Evolutionary conservation across 2,113 vertebrate genomes (phyloP).

Genomic region (Percopsis transmontana): DNA sequence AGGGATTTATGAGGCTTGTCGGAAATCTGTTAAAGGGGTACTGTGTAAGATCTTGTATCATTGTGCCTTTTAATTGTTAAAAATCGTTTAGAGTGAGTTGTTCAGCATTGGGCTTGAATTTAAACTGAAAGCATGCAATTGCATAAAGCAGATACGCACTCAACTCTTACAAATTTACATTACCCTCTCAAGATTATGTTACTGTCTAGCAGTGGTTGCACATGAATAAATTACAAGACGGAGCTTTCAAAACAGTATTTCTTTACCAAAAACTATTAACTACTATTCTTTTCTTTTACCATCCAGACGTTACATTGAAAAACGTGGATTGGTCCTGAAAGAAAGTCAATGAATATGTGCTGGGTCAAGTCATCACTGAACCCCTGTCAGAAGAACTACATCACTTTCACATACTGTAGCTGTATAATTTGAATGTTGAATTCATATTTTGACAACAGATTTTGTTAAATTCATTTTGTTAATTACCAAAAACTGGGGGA

Average conservation of each 20-base stretch:
- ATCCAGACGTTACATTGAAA: constrained; percentile 79
- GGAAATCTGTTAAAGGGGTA: too few relatives aligned
- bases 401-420: constrained; percentile 52
- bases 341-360: constrained; percentile 63
- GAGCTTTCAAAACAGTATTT: neutral
- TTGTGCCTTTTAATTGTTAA: too few relatives aligned
- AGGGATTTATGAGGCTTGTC: too few relatives aligned
- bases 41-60: too few relatives aligned
- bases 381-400: constrained; percentile 50
- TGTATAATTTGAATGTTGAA: constrained; percentile 62
- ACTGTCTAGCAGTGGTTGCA: too few relatives aligned
- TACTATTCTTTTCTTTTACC: constrained; percentile 6
- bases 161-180: too few relatives aligned
- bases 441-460: constrained; percentile 63
- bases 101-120: too few relatives aligned
- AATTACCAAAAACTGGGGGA: constrained; percentile 31
- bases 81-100: too few relatives aligned
- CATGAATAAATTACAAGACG: too few relatives aligned
- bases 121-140: too few relatives aligned
- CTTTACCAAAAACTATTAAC: neutral
- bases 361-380: constrained; percentile 47
- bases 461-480: constrained; percentile 53
- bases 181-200: too few relatives aligned
- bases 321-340: constrained; percentile 74
- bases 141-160: too few relatives aligned